Conservation (phyloP, 2,113 vertebrate genomes). For the Stictonetta naevosa region DNA sequence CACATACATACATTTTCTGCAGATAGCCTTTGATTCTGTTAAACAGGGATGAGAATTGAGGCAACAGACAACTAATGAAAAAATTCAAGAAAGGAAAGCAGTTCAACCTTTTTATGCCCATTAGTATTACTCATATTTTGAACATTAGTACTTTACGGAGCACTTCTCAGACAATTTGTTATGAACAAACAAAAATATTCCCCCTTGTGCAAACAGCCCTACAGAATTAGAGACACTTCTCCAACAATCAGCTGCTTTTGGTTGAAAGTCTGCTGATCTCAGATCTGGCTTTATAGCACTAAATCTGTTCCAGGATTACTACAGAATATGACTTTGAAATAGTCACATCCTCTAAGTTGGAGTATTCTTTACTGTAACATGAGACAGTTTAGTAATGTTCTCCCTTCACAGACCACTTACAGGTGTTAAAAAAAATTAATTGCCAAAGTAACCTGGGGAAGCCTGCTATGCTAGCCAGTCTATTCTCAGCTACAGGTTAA, state of each 20-base stretch:
- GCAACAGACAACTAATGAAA: neutral
- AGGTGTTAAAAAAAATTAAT: neutral
- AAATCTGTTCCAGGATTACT: neutral
- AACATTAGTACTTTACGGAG: neutral
- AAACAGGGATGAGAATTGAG: accelerated
- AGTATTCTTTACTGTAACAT: neutral
- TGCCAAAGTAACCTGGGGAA: neutral
- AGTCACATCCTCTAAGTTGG: neutral
- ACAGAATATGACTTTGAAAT: neutral
- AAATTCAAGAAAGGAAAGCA: neutral
- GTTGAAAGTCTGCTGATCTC: neutral
- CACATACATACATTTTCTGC: neutral
- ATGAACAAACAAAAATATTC: neutral
- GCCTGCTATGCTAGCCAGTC: neutral
- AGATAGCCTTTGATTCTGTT: accelerated
- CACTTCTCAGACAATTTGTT: neutral
- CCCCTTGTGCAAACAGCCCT: neutral
- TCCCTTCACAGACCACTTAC: neutral
- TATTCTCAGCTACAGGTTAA: neutral
- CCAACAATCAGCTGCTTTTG: neutral
- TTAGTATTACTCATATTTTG: neutral
- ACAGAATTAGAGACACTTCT: neutral
- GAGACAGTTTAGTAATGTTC: neutral
- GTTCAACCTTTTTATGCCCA: neutral
- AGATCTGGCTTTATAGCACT: neutral